These are phyloP conservation scores for Micrastur ruficollis DNA, from an alignment of 2,797 vertebrate species.

Conservation along the genomic window DNA sequence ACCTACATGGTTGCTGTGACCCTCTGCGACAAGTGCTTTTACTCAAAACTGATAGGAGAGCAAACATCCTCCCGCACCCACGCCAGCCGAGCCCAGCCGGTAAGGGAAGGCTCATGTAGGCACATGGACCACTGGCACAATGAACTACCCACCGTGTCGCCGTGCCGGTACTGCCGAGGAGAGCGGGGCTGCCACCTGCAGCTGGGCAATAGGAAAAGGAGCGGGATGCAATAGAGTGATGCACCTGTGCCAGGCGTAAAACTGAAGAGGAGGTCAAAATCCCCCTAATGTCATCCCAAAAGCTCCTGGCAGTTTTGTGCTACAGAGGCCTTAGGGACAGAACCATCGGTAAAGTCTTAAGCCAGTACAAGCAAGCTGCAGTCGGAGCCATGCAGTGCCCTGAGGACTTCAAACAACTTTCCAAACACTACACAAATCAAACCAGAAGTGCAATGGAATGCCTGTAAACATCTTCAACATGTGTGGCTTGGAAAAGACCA, in stretches of 20 bases:
- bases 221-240: background rate
- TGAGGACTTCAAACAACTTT: background rate
- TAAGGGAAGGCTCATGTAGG: background rate
- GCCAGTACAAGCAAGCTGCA: background rate
- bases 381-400: fast-evolving
- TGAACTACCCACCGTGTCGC: background rate
- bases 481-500: background rate
- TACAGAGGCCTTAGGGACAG: background rate
- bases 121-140: background rate
- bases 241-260: background rate
- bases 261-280: background rate
- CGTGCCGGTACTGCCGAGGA: background rate
- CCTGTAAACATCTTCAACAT: background rate
- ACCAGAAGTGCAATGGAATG: background rate
- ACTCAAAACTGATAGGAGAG: background rate
- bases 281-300: background rate
- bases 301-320: background rate
- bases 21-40: background rate
- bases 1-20: background rate
- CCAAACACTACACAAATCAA: background rate
- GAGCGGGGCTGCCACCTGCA: background rate
- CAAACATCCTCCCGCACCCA: background rate
- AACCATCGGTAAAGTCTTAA: background rate
- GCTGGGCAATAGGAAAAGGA: background rate
- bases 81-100: background rate